Evolutionary conservation across 2,113 vertebrate species (phyloP).

Genomic region (Aptenodytes patagonicus): DNA sequence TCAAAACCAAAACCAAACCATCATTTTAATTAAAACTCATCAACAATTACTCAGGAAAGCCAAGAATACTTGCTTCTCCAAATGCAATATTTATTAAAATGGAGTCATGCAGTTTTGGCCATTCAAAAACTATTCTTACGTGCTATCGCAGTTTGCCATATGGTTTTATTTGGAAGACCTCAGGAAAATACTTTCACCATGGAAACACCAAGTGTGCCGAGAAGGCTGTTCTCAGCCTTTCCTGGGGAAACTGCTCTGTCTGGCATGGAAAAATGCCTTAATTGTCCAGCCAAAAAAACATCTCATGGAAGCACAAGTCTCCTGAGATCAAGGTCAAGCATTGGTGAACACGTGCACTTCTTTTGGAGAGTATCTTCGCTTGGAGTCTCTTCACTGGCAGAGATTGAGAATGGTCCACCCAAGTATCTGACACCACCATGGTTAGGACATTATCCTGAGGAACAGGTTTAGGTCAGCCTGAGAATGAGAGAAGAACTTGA

Average conservation of each 20-base stretch:
- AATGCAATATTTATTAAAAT: neutral
- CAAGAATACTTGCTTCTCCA: neutral
- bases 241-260: neutral
- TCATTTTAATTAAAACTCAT: neutral
- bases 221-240: neutral
- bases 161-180: neutral
- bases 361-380: neutral
- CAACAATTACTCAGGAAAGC: neutral
- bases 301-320: neutral
- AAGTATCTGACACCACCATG: neutral
- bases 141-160: rapidly evolving
- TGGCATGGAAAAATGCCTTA: neutral
- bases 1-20: neutral
- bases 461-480: neutral
- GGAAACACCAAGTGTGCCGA: neutral
- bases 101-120: neutral
- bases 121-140: neutral
- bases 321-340: neutral
- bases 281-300: neutral
- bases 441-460: neutral
- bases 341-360: neutral
- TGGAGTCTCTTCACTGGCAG: neutral
- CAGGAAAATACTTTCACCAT: neutral
- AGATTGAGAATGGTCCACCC: neutral
- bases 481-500: neutral